These are phyloP conservation scores for Thymallus thymallus DNA, from an alignment of 2,113 vertebrate species.

Conservation along the genomic window DNA sequence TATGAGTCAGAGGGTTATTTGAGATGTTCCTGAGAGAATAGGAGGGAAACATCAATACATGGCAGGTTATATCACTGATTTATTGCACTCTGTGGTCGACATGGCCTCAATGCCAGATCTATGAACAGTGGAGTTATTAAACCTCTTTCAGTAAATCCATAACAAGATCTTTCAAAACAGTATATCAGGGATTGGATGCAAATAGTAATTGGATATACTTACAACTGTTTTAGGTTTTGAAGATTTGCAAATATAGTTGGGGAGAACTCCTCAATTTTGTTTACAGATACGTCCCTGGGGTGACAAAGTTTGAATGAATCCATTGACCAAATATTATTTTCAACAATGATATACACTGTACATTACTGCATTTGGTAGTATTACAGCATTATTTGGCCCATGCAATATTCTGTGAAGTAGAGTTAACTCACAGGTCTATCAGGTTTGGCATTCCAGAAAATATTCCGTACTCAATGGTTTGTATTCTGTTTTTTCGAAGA, in stretches of 20 bases:
- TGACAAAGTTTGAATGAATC: constrained; percentile 4
- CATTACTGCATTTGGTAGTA: neutral
- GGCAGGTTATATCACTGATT: neutral
- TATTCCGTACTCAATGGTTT: constrained; percentile 55
- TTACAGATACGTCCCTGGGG: constrained; percentile 65
- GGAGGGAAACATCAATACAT: neutral
- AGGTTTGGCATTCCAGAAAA: constrained; percentile 62
- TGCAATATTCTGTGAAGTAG: neutral
- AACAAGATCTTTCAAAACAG: neutral
- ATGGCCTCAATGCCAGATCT: too few species aligned
- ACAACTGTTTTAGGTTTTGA: constrained; percentile 67
- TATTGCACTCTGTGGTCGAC: too few species aligned
- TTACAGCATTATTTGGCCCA: neutral
- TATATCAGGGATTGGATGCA: neutral
- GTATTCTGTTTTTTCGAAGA: constrained; percentile 64
- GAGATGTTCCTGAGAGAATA: constrained; percentile 65
- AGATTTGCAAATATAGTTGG: constrained; percentile 52
- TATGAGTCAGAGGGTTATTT: constrained; percentile 61
- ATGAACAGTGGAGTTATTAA: too few species aligned
- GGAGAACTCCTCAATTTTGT: constrained; percentile 55
- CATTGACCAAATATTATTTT: neutral
- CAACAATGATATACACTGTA: neutral
- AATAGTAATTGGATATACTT: constrained; percentile 34
- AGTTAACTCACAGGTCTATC: constrained; percentile 67
- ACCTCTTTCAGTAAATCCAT: too few species aligned